Percentiles rank a stretch among this genome's conserved stretches.
Conservation (phyloP, 2,888 invertebrate species). For the Macrosoma leucophasiata region DNA sequence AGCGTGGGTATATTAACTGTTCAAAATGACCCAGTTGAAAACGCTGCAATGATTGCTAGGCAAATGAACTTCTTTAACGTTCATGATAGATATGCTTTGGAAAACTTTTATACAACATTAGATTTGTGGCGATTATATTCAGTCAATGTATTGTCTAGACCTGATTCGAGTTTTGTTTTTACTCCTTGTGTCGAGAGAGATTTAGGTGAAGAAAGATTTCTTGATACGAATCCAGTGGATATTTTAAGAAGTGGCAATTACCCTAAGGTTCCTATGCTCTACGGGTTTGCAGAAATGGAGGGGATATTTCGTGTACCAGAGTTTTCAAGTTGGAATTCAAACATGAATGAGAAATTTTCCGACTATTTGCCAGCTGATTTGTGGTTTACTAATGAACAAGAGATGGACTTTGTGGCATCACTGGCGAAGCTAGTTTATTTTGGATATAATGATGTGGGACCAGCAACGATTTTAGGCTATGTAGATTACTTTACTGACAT, state of each 20-base stretch:
- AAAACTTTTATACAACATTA: conserved; percentile 39
- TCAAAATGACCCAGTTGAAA: conserved; percentile 39
- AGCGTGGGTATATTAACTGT: conserved; percentile 30
- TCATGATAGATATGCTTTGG: conserved; percentile 34
- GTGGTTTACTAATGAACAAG: conserved; percentile 16
- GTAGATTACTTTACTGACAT: conserved; percentile 41
- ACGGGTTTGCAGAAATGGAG: conserved; percentile 36
- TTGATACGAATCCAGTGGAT: conserved; percentile 33
- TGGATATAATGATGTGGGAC: conserved; percentile 27
- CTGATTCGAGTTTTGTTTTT: conserved; percentile 26
- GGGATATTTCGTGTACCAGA: conserved; percentile 28
- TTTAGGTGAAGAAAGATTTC: conserved; percentile 28
- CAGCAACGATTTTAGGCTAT: conserved; percentile 23
- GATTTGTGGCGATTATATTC: conserved; percentile 30
- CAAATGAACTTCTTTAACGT: conserved; percentile 30
- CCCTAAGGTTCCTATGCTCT: conserved; percentile 36
- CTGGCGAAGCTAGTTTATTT: conserved; percentile 37
- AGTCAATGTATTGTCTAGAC: conserved; percentile 14
- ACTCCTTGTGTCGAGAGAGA: conserved; percentile 29
- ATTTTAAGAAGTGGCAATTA: conserved; percentile 30
- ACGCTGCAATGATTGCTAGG: conserved; percentile 37
- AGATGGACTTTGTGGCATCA: conserved; percentile 28
- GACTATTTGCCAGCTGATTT: conserved; percentile 42
- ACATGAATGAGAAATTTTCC: conserved; percentile 42
- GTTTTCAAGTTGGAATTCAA: conserved; percentile 32